These are phyloP conservation scores for Threskiornis aethiopicus DNA, from an alignment of 2,797 vertebrate genomes.

Conservation along the genomic window DNA sequence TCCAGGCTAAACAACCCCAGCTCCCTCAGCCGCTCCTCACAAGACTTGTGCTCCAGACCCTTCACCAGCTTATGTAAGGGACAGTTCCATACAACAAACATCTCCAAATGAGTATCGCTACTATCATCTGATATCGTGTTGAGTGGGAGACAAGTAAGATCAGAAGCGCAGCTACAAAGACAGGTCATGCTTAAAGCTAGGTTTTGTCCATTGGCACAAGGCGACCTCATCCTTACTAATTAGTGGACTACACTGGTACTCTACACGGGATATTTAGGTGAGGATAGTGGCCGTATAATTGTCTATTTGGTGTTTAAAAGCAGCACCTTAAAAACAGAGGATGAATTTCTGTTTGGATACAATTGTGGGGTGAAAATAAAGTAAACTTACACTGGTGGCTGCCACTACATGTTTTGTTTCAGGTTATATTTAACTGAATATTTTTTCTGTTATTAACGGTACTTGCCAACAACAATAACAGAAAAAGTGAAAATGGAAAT, in stretches of 20 bases:
- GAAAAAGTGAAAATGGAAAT: background rate
- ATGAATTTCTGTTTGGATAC: background rate
- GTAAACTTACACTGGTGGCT: background rate
- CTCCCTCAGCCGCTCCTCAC: fast-evolving
- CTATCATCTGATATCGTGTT: background rate
- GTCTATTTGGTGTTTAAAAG: background rate
- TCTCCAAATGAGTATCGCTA: background rate
- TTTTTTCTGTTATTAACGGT: background rate
- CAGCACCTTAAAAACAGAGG: background rate
- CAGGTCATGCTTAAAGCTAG: background rate
- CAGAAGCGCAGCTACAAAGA: background rate
- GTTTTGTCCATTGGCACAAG: background rate
- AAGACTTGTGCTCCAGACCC: background rate
- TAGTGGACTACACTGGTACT: background rate
- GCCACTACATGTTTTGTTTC: background rate
- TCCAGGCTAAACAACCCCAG: background rate
- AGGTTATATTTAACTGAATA: background rate
- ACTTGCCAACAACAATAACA: background rate
- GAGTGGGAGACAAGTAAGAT: background rate
- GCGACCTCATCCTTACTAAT: background rate
- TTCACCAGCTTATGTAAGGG: background rate
- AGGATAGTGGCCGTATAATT: background rate
- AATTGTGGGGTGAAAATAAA: background rate
- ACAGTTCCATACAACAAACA: background rate
- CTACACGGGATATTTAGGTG: background rate